Evolutionary conservation across 2,113 vertebrate species (phyloP).

Genomic region (Odocoileus hemionus): DNA sequence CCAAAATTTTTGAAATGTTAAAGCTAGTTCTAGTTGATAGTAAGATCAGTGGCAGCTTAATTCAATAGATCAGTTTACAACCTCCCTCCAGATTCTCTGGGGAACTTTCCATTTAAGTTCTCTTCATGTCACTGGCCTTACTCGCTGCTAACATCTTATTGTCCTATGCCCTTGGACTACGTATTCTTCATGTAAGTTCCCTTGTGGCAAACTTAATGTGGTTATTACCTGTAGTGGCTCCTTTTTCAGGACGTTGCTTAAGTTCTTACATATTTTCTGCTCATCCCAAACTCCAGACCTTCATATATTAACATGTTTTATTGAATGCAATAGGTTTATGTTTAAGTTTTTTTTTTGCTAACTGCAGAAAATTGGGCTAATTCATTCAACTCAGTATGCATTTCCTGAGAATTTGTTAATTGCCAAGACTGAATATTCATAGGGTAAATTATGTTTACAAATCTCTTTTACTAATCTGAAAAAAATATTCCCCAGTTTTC

Average conservation of each 20-base stretch:
- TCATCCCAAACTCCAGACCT: not conserved
- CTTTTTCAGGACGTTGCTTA: not conserved
- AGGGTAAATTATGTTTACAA: not conserved
- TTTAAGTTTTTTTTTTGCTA: not conserved
- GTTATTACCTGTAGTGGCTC: not conserved
- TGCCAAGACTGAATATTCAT: not conserved
- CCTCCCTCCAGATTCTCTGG: not conserved
- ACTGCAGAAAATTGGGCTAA: not conserved
- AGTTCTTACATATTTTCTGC: not conserved
- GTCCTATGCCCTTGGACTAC: not conserved
- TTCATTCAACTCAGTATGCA: not conserved
- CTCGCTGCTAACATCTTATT: not conserved
- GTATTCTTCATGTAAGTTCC: not conserved
- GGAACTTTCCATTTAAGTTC: not conserved
- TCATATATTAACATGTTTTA: not conserved
- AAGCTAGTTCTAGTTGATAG: not conserved
- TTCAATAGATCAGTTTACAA: not conserved
- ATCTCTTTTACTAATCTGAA: not conserved
- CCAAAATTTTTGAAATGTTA: not conserved
- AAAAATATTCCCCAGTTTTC: not conserved
- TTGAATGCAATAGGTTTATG: not conserved
- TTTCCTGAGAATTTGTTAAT: not conserved
- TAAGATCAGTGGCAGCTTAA: not conserved
- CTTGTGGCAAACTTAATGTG: not conserved
- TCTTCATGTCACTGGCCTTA: not conserved